Evolutionary conservation across 2,113 vertebrate species (phyloP), one percentile per base, ranked within the genome.

Genomic region (Myocastor coypus): DNA sequence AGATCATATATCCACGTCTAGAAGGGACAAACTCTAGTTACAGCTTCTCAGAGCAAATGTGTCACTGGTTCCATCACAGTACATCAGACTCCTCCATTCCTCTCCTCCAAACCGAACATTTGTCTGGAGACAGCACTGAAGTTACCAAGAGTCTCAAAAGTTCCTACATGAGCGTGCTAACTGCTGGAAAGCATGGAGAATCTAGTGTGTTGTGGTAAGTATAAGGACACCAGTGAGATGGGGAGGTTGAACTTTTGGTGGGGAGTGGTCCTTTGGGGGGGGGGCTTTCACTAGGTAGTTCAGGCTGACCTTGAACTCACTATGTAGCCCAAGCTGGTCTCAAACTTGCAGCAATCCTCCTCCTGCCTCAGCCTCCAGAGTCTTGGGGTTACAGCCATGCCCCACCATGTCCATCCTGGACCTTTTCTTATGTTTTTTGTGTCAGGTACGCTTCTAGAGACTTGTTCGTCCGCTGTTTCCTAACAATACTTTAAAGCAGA

Each of bases 61-160:
- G 89, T 95, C 93, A 80, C 88, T 42, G 61, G 77, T 42, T 92
- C 42, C 89, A 92, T 96, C 95, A 91, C 42, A 94, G 96, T 92
- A 64, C 85, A 59, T 75, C 69, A 50, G 82, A 12, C 13, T 91
- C 14, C 52, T 50, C 50, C n/a, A 61, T 19, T 4, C 34, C 14
- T 55, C 52, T 73, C 61, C 81, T 61, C 50, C 46, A 34, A 57
- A 13, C 17, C 78, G 57, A 16, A 55, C 7, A 37, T 7, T 17
- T 40, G 68, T 61, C 75, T 26, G 40, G 61, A 46, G 93, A 85
- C 32, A 82, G n/a, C 40, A 63, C 34, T n/a, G 20, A n/a, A 55
- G 32, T 75, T 55, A 52, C 57, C 11, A 93, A 95, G 61, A 46
- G 52, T 28, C 28, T 66, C 17, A 59, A 71, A 78, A 52, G 59